Evolutionary conservation across 2,888 invertebrate genomes (phyloP).

Genomic region (Iselma pallidipennis): DNA sequence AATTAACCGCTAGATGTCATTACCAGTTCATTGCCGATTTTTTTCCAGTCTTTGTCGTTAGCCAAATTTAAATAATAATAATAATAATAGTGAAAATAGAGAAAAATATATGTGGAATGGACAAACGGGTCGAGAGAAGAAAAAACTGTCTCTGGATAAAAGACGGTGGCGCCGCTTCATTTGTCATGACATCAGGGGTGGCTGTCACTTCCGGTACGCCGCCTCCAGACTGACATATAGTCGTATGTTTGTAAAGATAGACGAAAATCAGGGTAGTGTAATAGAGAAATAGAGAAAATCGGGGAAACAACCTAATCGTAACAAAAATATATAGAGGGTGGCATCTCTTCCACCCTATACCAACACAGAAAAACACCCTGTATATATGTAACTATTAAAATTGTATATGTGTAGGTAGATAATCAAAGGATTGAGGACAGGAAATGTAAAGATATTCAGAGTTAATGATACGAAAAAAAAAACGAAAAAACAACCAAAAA

Average conservation of each 20-base stretch:
- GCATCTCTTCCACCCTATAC: no score
- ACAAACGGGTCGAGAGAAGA: slow-evolving; percentile 5
- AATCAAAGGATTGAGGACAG: slow-evolving; percentile 18
- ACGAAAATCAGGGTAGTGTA: no score
- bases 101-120: slow-evolving; percentile 15
- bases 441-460: slow-evolving; percentile 36
- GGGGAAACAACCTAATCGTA: no score
- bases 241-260: no score
- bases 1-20: not conserved
- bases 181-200: slow-evolving; percentile 53
- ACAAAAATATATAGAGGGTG: not conserved
- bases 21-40: no score
- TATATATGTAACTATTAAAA: no score
- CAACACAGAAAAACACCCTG: not conserved
- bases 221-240: slow-evolving; percentile 28
- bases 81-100: not conserved
- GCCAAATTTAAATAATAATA: no score
- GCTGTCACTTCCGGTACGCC: slow-evolving; percentile 52
- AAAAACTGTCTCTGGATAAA: slow-evolving; percentile 34
- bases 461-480: slow-evolving; percentile 35
- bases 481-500: slow-evolving; percentile 27
- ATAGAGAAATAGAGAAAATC: no score
- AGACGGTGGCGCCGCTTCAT: slow-evolving; percentile 55
- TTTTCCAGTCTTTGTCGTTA: no score
- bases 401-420: no score